Evolutionary conservation across 1,140 invertebrate species (phyloP).

Genomic region (Drosophila seguyi): DNA sequence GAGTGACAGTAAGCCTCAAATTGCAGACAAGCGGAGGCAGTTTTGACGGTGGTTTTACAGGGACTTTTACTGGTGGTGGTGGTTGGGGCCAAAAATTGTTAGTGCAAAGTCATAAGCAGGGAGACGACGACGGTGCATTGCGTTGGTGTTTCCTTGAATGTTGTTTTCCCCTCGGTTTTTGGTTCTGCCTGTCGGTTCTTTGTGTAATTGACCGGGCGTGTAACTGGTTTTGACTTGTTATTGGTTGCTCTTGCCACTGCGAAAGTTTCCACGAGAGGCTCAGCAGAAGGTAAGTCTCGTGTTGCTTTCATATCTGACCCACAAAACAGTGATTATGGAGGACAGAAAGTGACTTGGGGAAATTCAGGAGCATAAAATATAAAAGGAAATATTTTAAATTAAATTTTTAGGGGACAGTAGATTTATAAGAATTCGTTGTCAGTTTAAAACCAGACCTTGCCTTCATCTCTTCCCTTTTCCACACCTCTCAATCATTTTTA

Average conservation of each 20-base stretch:
- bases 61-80: slow-evolving; percentile 7
- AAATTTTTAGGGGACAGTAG: too few relatives aligned
- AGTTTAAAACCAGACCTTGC: too few relatives aligned
- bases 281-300: slow-evolving; percentile 22
- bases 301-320: slow-evolving; percentile 58
- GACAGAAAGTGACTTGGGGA: slow-evolving; percentile 6
- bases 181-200: slow-evolving; percentile 29
- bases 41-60: slow-evolving; percentile 30
- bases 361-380: neutral
- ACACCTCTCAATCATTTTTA: neutral
- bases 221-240: slow-evolving; percentile 73
- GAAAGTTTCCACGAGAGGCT: slow-evolving; percentile 3
- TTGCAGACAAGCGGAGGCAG: slow-evolving; percentile 62
- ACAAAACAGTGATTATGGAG: slow-evolving; percentile 16
- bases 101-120: slow-evolving; percentile 47
- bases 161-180: slow-evolving; percentile 33
- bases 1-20: slow-evolving; percentile 79
- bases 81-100: slow-evolving; percentile 18
- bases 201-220: slow-evolving; percentile 48
- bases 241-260: slow-evolving; percentile 27
- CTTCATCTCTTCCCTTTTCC: neutral
- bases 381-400: too few relatives aligned
- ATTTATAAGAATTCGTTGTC: too few relatives aligned
- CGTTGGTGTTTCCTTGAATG: slow-evolving; percentile 37
- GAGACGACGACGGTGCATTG: slow-evolving; percentile 5